A percentile compares a stretch with the other conserved stretches of the same genome.
Evolutionary conservation across 2,797 vertebrate genomes (phyloP).

Genomic region (Delichon dasypus): DNA sequence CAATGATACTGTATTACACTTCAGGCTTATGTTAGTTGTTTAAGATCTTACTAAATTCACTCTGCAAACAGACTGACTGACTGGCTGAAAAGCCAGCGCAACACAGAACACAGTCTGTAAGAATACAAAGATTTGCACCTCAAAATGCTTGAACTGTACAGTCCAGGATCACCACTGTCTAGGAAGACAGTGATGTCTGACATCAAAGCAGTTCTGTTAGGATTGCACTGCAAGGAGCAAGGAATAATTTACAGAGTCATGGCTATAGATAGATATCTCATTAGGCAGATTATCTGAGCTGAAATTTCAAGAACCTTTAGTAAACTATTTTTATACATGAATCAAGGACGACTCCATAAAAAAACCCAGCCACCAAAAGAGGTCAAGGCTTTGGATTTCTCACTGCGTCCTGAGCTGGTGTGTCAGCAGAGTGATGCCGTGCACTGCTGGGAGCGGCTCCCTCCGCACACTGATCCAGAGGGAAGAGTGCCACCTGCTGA

Average conservation of each 20-base stretch:
- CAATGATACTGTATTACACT: accelerated
- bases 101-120: background rate
- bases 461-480: background rate
- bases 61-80: background rate
- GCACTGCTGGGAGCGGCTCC: background rate
- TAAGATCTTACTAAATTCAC: background rate
- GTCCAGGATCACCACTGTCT: background rate
- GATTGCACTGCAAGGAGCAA: background rate
- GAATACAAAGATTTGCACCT: background rate
- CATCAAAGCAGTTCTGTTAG: background rate
- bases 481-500: conserved; percentile 48
- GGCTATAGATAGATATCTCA: background rate
- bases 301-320: conserved; percentile 32
- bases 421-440: background rate
- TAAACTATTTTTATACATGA: conserved; percentile 33
- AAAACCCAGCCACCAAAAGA: background rate
- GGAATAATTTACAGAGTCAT: background rate
- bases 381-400: conserved; percentile 2
- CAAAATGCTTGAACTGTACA: background rate
- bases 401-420: background rate
- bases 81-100: background rate
- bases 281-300: background rate
- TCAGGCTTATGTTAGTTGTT: background rate
- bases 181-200: background rate
- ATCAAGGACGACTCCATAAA: background rate